phyloP scores from a whole-genome alignment of 2,797 vertebrate genomes.

The Rhyacichthys aspro region DNA sequence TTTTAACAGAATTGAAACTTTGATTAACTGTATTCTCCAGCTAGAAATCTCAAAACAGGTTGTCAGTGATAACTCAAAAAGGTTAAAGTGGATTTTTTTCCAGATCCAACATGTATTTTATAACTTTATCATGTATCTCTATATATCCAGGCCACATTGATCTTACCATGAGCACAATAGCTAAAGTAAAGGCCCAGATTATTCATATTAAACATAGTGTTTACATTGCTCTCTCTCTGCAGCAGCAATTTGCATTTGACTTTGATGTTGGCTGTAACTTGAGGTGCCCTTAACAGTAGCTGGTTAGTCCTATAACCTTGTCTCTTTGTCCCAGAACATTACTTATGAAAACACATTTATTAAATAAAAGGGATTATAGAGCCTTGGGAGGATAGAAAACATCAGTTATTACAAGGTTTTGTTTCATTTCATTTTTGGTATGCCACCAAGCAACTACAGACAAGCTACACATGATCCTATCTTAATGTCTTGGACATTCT shows the following conservation, averaged over 20 bases:
- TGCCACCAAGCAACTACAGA: too few relatives aligned
- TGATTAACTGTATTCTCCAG: background rate
- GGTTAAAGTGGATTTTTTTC: too few relatives aligned
- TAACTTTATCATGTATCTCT: too few relatives aligned
- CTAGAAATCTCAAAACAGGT: too few relatives aligned
- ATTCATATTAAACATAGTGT: background rate
- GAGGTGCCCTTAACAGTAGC: conserved; percentile 4
- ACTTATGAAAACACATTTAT: conserved; percentile 3
- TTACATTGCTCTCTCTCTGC: background rate
- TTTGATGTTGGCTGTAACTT: conserved; percentile 3
- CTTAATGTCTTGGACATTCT: too few relatives aligned
- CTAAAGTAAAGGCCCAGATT: background rate
- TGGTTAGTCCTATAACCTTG: background rate
- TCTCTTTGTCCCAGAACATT: conserved; percentile 2
- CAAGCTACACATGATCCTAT: too few relatives aligned
- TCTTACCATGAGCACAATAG: background rate
- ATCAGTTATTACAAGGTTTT: too few relatives aligned
- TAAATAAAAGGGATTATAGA: background rate
- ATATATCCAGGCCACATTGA: too few relatives aligned
- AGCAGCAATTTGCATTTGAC: conserved; percentile 10
- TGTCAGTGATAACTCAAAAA: too few relatives aligned
- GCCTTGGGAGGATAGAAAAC: too few relatives aligned
- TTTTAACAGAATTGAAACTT: background rate
- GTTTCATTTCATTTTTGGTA: too few relatives aligned
- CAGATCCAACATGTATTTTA: too few relatives aligned